phyloP scores from a whole-genome alignment of 2,113 vertebrate species.

The Choloepus hoffmanni region DNA sequence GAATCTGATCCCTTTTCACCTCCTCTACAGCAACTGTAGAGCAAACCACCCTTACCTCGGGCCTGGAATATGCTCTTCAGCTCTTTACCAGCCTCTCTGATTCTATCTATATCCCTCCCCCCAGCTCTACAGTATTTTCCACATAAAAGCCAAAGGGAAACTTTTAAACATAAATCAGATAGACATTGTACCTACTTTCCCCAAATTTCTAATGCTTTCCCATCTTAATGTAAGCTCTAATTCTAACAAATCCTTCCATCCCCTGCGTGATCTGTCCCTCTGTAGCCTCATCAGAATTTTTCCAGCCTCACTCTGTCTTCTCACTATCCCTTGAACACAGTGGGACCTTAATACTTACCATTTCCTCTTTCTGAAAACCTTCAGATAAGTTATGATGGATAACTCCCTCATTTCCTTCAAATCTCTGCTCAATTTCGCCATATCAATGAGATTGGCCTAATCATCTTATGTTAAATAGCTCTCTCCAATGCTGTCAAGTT shows the following conservation, averaged over 20 bases:
- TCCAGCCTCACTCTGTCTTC: background rate
- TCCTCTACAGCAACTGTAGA: background rate
- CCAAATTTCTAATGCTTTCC: background rate
- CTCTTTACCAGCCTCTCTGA: background rate
- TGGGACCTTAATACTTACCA: background rate
- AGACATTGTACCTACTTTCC: background rate
- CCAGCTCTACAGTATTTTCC: background rate
- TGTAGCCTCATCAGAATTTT: background rate
- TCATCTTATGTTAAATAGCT: background rate
- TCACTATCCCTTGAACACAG: background rate
- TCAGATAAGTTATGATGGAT: too few species aligned
- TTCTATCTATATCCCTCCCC: background rate
- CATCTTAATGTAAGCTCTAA: background rate
- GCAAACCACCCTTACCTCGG: background rate
- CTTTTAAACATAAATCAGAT: background rate
- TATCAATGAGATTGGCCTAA: background rate
- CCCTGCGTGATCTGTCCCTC: too few species aligned
- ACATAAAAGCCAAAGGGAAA: background rate
- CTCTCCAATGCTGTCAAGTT: accelerated
- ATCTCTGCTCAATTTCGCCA: background rate
- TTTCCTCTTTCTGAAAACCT: background rate
- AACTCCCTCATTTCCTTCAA: background rate
- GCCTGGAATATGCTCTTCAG: background rate
- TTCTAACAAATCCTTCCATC: background rate
- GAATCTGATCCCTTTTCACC: background rate